Percentiles rank a stretch among this genome's conserved stretches.
Evolutionary conservation across 2,888 invertebrate species (phyloP).

Genomic region (Ennomos fuscantarius): DNA sequence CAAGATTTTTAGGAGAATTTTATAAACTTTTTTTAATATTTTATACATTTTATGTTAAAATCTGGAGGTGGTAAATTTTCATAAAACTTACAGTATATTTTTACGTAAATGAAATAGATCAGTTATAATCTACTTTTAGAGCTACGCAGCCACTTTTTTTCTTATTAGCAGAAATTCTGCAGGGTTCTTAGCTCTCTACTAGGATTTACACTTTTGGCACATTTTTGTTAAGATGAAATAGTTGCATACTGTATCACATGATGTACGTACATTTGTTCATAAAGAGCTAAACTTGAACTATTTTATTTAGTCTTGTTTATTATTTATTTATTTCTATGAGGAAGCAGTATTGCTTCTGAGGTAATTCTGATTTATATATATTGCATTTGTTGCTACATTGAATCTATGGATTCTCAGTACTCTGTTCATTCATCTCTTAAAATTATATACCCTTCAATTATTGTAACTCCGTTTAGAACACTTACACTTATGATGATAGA

Average conservation of each 20-base stretch:
- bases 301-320: constrained; percentile 48
- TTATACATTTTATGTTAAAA: too few relatives aligned
- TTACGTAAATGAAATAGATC: too few relatives aligned
- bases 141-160: too few relatives aligned
- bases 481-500: constrained; percentile 64
- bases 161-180: constrained; percentile 7
- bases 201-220: constrained; percentile 67
- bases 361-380: constrained; percentile 65
- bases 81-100: too few relatives aligned
- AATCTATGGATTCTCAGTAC: constrained; percentile 17
- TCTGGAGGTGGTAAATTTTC: too few relatives aligned
- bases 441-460: constrained; percentile 48
- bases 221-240: constrained; percentile 57
- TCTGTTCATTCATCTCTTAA: constrained; percentile 38
- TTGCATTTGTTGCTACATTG: constrained; percentile 57
- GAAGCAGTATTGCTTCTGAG: constrained; percentile 77
- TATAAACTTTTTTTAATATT: too few relatives aligned
- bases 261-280: constrained; percentile 44
- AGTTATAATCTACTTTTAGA: too few relatives aligned
- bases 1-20: too few relatives aligned
- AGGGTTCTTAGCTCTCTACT: constrained; percentile 30
- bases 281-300: constrained; percentile 57
- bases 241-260: constrained; percentile 19
- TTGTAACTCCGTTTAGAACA: constrained; percentile 57
- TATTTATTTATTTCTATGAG: constrained; percentile 58